These are phyloP conservation scores for Apis laboriosa DNA, from an alignment of 1,140 invertebrate species.

Conservation along the genomic window DNA sequence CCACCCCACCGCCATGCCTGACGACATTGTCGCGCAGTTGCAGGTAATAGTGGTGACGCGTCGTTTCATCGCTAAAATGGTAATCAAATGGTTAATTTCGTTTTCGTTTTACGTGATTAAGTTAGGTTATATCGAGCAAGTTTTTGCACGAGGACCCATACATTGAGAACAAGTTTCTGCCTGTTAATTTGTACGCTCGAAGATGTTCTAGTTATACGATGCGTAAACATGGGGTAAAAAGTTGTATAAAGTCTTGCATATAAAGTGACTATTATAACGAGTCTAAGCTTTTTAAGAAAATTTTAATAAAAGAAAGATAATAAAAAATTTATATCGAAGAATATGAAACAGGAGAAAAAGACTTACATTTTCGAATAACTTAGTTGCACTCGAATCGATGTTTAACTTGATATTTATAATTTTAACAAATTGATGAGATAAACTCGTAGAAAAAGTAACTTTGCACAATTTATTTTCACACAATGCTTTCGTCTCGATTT, in stretches of 20 bases:
- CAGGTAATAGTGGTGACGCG: slow-evolving; percentile 95
- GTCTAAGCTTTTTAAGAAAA: neutral
- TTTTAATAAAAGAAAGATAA: neutral
- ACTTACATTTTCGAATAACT: too few species aligned
- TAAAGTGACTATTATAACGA: neutral
- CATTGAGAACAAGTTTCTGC: neutral
- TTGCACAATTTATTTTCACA: too few species aligned
- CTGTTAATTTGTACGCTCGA: neutral
- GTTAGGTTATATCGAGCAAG: neutral
- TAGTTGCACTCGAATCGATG: too few species aligned
- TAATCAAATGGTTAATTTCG: slow-evolving; percentile 2
- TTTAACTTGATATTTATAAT: too few species aligned
- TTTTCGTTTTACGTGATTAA: neutral
- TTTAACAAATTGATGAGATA: too few species aligned
- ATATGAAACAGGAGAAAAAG: too few species aligned
- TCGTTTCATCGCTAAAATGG: slow-evolving; percentile 89
- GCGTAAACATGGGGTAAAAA: neutral
- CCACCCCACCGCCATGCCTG: slow-evolving; percentile 84
- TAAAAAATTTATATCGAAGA: too few species aligned
- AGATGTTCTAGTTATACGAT: neutral
- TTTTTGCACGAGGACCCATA: neutral
- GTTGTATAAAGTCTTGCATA: neutral
- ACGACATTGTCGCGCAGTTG: slow-evolving; percentile 95
- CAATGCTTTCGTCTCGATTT: too few species aligned
- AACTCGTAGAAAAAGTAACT: too few species aligned